A percentile compares a stretch with the other conserved stretches of the same genome.
Evolutionary conservation across 1,140 invertebrate species (phyloP).

Genomic region (Linepithema humile): DNA sequence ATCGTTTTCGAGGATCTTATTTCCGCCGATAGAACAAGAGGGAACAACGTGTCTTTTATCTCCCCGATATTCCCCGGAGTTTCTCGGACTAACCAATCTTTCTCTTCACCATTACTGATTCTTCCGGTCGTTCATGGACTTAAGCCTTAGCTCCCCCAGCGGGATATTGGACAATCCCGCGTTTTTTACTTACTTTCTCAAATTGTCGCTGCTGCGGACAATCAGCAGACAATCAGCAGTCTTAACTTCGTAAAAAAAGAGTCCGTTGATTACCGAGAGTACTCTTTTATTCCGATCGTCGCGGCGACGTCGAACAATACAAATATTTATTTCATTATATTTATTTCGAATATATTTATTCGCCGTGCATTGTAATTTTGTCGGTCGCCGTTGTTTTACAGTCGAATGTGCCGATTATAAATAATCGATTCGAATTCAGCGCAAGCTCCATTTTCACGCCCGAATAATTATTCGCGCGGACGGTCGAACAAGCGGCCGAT

Average conservation of each 20-base stretch:
- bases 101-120: constrained; percentile 43
- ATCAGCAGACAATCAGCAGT: neutral
- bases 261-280: neutral
- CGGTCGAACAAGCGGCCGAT: constrained; percentile 32
- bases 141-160: constrained; percentile 21
- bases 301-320: neutral
- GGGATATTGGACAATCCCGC: constrained; percentile 19
- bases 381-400: neutral
- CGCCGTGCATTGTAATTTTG: neutral
- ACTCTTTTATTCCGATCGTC: neutral
- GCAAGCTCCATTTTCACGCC: constrained; percentile 18
- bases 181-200: constrained; percentile 19
- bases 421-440: constrained; percentile 40
- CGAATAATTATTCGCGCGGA: constrained; percentile 23
- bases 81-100: constrained; percentile 51
- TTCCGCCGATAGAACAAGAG: constrained; percentile 57
- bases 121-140: constrained; percentile 40
- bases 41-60: constrained; percentile 66
- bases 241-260: neutral
- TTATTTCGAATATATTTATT: constrained; percentile 1
- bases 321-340: no score
- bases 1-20: constrained; percentile 60
- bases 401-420: constrained; percentile 29
- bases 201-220: neutral
- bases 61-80: constrained; percentile 48